Base-by-base conservation (phyloP, 2,888 invertebrate genomes). In the Oxycera nigricornis region DNA sequence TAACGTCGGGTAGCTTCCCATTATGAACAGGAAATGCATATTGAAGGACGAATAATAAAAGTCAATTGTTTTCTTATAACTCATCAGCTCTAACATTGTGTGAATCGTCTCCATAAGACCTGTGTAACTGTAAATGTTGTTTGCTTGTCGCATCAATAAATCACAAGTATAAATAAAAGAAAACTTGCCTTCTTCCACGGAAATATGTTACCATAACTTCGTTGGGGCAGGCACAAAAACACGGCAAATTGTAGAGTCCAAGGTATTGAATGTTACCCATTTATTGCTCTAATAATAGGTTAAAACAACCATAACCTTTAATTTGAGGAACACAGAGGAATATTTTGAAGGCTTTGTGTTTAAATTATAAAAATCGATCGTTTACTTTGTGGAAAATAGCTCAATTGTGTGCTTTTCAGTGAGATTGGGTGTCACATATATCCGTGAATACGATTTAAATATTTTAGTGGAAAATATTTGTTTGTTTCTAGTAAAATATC, bases 111-210 rank as follows among this genome's bases (percentile, higher is more conserved):
- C 52, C 17, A 46, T 59, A 39, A 41, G 72, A 24, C 30, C 31
- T 46, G 26, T 57, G 20, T 72, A 39, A 26, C 30, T 57, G 74
- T 76, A 70, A 76, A 76, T 72, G 76, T 70, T 74, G 72, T 76
- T 76, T 76, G 31, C 76, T 76, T 76, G 76, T 76, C 76, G 74
- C 74, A 76, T 76, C 74, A 73, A 76, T 76, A 76, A 76, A 76
- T 74, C 76, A 76, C 76, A 22, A 72, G 59, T 73, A 65, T 30
- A 74, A 76, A 76, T 52, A 76, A 74, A 72, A 61, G 59, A 57
- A 35, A 59, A 39, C 26, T 41, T 39, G 72, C 30, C 72, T 72
- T 72, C 31, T 72, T 39, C 28, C 41, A 46, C 41, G 55, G 30
- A 55, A 70, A 70, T 70, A 70, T 70, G 55, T 70, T 35, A 28